A percentile compares a stretch with the other conserved stretches of the same genome.
These are phyloP conservation scores for Neelides sp. DNA, from an alignment of 1,140 invertebrate genomes.

Conservation along the genomic window DNA sequence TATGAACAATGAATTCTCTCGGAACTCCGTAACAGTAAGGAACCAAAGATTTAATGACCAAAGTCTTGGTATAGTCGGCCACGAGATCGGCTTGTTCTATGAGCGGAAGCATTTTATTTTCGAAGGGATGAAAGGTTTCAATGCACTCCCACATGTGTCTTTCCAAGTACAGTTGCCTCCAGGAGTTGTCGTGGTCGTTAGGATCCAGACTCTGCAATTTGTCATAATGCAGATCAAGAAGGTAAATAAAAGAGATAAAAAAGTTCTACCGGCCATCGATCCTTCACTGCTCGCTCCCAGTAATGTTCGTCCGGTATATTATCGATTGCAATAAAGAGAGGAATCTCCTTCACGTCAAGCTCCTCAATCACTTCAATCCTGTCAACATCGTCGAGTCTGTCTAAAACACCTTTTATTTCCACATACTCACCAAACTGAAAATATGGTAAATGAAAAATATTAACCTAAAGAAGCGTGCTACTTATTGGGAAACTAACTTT, in stretches of 20 bases:
- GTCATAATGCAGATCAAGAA: neutral
- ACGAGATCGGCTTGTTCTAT: constrained; percentile 7
- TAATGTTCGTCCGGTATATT: constrained; percentile 27
- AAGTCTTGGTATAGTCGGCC: neutral
- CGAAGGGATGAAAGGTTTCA: constrained; percentile 24
- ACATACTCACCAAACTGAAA: neutral
- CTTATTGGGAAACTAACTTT: neutral
- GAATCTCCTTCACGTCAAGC: constrained; percentile 23
- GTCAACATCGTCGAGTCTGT: constrained; percentile 8
- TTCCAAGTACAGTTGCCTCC: constrained; percentile 19
- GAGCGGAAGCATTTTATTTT: constrained; percentile 9
- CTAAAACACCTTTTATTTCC: constrained; percentile 5
- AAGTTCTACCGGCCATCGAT: constrained; percentile 12
- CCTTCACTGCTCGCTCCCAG: constrained; percentile 17
- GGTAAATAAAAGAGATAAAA: too few relatives aligned
- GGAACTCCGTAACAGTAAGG: constrained; percentile 18
- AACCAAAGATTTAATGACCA: constrained; percentile 14
- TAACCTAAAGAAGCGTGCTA: neutral
- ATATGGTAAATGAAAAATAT: neutral
- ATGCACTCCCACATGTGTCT: constrained; percentile 10
- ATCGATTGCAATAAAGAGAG: constrained; percentile 18
- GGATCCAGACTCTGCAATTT: too few relatives aligned
- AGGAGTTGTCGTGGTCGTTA: constrained; percentile 12
- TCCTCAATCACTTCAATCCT: constrained; percentile 21
- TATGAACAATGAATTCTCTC: constrained; percentile 5